Conservation (phyloP, 2,797 vertebrate species). For the Scolopax rusticola region DNA sequence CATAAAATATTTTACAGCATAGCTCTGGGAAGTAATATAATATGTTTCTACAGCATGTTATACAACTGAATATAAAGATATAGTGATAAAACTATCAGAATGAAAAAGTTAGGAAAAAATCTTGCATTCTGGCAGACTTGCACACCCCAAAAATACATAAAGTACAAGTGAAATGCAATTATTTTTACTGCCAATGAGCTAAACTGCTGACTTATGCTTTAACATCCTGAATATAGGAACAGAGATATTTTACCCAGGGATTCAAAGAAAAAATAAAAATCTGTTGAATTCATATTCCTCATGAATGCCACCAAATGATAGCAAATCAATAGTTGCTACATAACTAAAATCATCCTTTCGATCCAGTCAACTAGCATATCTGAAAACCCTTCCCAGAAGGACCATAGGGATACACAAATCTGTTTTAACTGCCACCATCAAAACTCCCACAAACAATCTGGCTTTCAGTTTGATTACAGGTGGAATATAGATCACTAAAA, state of each 20-base stretch:
- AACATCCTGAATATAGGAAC: neutral
- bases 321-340: neutral
- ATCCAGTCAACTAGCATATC: neutral
- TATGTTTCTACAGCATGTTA: neutral
- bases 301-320: neutral
- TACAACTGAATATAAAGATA: neutral
- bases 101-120: neutral
- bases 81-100: neutral
- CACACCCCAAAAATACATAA: neutral
- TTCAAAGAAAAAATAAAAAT: neutral
- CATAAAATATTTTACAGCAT: neutral
- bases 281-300: neutral
- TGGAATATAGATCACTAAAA: neutral
- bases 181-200: slow-evolving; percentile 12
- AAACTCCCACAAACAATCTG: neutral
- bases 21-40: slow-evolving; percentile 5
- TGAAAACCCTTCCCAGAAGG: slow-evolving; percentile 27
- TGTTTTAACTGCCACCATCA: neutral
- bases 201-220: slow-evolving; percentile 42
- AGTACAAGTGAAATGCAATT: slow-evolving; percentile 11
- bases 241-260: neutral
- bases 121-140: slow-evolving; percentile 5
- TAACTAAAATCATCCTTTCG: neutral
- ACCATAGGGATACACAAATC: neutral
- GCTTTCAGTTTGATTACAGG: neutral